Percentiles rank a stretch among this genome's conserved stretches.
Conservation (phyloP, 2,797 vertebrate genomes). For the Spatula clypeata region DNA sequence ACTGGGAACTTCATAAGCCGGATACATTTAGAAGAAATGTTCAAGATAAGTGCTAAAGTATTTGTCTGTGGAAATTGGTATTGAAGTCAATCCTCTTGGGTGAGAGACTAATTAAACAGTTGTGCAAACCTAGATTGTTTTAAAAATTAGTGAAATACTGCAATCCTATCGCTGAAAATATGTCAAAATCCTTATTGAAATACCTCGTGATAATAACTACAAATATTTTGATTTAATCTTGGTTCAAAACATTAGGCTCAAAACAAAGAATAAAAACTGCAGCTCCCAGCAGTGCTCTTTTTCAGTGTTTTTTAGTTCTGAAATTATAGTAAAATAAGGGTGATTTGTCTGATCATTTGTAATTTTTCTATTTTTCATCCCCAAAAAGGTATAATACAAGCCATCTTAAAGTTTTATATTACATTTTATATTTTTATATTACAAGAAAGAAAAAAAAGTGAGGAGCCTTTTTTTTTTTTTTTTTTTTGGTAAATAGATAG, state of each 20-base stretch:
- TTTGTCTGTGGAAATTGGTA: neutral
- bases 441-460: neutral
- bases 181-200: neutral
- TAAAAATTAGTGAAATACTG: neutral
- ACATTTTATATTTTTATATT: neutral
- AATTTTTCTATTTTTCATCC: neutral
- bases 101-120: slow-evolving; percentile 3
- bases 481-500: neutral
- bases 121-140: neutral
- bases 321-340: neutral
- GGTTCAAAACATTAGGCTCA: neutral
- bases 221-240: slow-evolving; percentile 8
- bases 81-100: neutral
- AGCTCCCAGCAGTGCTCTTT: neutral
- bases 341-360: neutral
- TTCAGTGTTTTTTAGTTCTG: neutral
- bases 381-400: neutral
- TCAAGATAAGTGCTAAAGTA: neutral
- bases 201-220: neutral
- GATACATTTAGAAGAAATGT: neutral
- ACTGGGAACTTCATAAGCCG: neutral
- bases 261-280: neutral
- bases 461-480: neutral
- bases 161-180: neutral
- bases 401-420: neutral